These are phyloP conservation scores for Berghia stephanieae DNA, from an alignment of 1,140 invertebrate genomes.

Conservation along the genomic window DNA sequence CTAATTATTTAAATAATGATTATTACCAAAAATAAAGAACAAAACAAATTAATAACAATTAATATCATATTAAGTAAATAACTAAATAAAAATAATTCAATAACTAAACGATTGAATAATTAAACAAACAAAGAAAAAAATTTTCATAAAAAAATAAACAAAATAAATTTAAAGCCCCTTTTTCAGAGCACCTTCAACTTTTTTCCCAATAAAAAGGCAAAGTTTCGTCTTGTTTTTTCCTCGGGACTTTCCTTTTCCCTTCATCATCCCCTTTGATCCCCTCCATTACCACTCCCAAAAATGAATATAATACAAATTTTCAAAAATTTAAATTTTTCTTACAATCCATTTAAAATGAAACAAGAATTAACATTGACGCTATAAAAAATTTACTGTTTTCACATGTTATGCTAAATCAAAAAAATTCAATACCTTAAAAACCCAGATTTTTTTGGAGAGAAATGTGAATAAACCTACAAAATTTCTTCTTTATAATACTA, in stretches of 20 bases:
- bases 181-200: conserved; percentile 87
- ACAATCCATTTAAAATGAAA: no score
- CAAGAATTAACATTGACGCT: no score
- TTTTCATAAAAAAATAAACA: background rate
- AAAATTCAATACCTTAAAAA: no score
- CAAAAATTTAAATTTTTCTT: no score
- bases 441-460: no score
- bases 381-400: no score
- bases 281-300: conserved; percentile 54
- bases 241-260: conserved; percentile 64
- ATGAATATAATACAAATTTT: no score
- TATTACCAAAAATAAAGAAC: no score
- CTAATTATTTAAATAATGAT: no score
- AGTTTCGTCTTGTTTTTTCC: conserved; percentile 71
- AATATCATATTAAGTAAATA: background rate
- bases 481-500: no score
- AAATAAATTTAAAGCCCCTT: background rate
- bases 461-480: no score
- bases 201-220: conserved; percentile 84
- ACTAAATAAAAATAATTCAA: background rate
- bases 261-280: conserved; percentile 71
- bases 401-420: no score
- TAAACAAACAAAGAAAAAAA: background rate
- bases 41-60: background rate
- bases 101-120: background rate